Evolutionary conservation across 2,797 vertebrate species (phyloP).

Genomic region (Podarcis siculus): DNA sequence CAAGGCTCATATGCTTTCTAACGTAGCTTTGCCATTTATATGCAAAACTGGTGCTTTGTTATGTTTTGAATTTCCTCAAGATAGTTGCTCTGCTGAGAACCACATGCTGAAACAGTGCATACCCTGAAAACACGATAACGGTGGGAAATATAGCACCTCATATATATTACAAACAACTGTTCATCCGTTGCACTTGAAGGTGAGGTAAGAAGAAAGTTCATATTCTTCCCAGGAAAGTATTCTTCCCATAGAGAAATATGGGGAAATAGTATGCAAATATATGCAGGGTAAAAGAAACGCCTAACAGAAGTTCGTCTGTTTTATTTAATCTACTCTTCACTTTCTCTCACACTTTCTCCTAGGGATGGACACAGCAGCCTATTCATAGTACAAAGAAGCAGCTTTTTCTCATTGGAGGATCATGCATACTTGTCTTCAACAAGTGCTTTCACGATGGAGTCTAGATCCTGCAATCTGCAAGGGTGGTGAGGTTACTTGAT

Average conservation of each 20-base stretch:
- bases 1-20: slow-evolving; percentile 41
- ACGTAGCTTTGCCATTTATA: slow-evolving; percentile 30
- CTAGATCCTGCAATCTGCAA: no score
- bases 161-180: background rate
- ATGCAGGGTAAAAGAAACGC: background rate
- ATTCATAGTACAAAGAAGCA: no score
- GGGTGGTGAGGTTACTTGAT: no score
- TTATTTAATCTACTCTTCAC: background rate
- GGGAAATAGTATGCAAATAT: background rate
- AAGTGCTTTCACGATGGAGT: no score
- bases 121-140: background rate
- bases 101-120: slow-evolving; percentile 10
- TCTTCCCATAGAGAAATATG: background rate
- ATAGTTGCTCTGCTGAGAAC: background rate
- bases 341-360: background rate
- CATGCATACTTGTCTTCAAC: no score
- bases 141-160: background rate
- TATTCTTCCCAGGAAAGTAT: background rate
- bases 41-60: slow-evolving; percentile 34
- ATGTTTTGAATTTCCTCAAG: slow-evolving; percentile 32
- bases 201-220: background rate
- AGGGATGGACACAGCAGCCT: background rate
- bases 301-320: background rate
- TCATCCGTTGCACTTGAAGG: background rate
- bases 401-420: no score